Conservation (phyloP, 2,888 invertebrate genomes). For the Stenchaetothrips biformis region DNA sequence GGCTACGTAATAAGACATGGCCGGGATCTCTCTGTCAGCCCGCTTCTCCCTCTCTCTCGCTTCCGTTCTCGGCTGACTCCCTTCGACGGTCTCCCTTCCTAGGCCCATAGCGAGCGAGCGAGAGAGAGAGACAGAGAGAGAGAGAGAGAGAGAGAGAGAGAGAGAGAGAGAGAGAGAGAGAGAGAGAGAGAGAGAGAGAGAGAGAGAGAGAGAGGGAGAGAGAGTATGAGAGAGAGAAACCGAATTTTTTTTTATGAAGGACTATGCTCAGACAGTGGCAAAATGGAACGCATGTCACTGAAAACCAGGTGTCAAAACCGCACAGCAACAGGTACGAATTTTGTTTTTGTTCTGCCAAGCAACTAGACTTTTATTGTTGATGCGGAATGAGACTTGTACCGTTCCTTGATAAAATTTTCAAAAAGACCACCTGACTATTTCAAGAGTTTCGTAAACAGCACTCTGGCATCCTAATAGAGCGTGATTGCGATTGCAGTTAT, state of each 20-base stretch:
- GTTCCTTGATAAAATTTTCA: neutral
- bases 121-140: slow-evolving; percentile 15
- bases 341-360: neutral
- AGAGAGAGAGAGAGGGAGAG: too few species aligned
- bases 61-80: neutral
- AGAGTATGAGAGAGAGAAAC: neutral
- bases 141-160: neutral
- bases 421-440: neutral
- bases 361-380: neutral
- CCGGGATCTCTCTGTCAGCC: neutral
- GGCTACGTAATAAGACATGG: neutral
- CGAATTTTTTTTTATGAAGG: too few species aligned
- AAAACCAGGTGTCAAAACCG: neutral
- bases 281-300: too few species aligned
- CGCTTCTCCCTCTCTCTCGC: neutral
- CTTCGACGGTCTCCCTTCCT: neutral
- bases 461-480: too few species aligned
- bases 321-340: neutral
- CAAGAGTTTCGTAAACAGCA: too few species aligned
- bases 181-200: neutral
- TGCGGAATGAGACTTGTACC: neutral
- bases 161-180: neutral
- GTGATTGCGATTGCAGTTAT: too few species aligned
- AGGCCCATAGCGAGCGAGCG: neutral
- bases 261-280: neutral